Base-by-base conservation (phyloP, 2,888 invertebrate species). In the Gibbula magus region DNA sequence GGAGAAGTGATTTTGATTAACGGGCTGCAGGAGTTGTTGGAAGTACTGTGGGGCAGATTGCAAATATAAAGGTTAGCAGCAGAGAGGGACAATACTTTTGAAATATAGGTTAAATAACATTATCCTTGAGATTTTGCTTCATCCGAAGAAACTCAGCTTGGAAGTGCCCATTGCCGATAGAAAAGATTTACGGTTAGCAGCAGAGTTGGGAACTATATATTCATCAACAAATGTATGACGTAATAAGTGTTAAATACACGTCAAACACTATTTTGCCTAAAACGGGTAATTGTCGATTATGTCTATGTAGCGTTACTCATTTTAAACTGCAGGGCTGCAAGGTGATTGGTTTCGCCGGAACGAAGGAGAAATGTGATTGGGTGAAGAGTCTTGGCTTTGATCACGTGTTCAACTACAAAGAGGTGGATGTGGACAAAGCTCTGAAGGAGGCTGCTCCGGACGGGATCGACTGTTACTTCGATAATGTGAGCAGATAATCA, bases 1-100 rank as follows among this genome's bases (percentile, higher is more conserved):
- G 96, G 95, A 13, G 96, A 96, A 92, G 95, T 95, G 0, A 94
- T 96, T 16, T 95, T 95, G 0, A 94, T 96, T 0, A 95, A 95
- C 35, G 95, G 95, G 96, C 96, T n/a, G 96, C 96, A 32, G 96
- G 96, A 29, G 96, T 96, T 45, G 96, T 96, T 7, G 96, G 96
- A 3, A 95, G 94, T 79, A 94, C 95, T 75, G 96, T 96, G 35
- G 96, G 96, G 0, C 96, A 96, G 93, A 95, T 96, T 83, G 96
- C 95, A 0, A 96, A 96, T 93, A 94, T 95, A 75, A 94, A 95
- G 91, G 95, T 94, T 95, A 95, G 81, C 96, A 96, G 92, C 96
- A 73, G 8, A 73, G 39, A 32, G 18, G 13, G 10, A n/a, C n/a
- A n/a, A n/a, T n/a, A n/a, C n/a, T n/a, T n/a, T n/a, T n/a, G n/a